Evolutionary conservation across 2,888 invertebrate genomes (phyloP).

Genomic region (Drosophila nr. perissopoda): DNA sequence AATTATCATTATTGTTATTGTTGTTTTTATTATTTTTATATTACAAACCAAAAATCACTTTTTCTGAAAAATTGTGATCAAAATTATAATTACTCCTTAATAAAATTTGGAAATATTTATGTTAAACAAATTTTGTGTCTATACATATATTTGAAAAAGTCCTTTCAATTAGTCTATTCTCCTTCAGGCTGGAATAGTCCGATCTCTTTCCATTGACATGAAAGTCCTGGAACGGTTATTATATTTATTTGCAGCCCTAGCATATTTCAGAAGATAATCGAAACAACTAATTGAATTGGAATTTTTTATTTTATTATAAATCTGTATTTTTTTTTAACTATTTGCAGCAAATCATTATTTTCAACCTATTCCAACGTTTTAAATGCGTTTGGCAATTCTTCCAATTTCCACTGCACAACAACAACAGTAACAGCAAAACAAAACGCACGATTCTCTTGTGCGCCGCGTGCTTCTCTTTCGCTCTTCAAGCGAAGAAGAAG

Average conservation of each 20-base stretch:
- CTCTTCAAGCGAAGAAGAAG: conserved; percentile 50
- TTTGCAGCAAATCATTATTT: neutral
- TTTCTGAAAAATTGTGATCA: neutral
- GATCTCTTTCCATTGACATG: neutral
- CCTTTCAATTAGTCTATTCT: neutral
- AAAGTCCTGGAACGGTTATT: neutral
- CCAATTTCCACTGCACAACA: neutral
- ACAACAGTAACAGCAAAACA: neutral
- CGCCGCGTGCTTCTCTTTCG: conserved; percentile 20
- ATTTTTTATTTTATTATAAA: neutral
- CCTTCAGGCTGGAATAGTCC: neutral
- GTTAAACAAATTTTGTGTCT: too few relatives aligned
- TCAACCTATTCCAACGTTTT: neutral
- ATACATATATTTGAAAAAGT: too few relatives aligned
- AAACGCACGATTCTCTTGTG: conserved; percentile 27
- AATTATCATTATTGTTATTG: neutral
- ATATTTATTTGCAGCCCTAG: neutral
- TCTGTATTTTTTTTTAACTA: neutral
- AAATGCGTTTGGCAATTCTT: neutral
- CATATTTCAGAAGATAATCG: neutral
- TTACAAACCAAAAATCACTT: neutral
- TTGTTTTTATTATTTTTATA: neutral
- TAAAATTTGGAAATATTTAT: too few relatives aligned
- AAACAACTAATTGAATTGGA: neutral
- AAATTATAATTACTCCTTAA: too few relatives aligned